phyloP scores from a whole-genome alignment of 2,113 vertebrate species.

The Hippocampus guttulatus region DNA sequence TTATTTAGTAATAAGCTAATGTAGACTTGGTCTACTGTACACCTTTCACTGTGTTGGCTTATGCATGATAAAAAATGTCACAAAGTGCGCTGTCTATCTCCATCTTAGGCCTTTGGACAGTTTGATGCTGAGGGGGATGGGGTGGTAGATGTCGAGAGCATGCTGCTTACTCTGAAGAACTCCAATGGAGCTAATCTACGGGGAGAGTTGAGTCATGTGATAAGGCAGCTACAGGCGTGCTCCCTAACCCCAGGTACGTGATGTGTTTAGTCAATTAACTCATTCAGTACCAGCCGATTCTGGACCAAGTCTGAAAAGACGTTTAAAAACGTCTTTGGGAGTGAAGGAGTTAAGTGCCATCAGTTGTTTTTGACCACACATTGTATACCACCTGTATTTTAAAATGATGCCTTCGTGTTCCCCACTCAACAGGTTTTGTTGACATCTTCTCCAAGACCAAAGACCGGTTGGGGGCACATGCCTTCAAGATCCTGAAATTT shows the following conservation, averaged over 20 bases:
- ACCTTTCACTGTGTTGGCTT: neutral
- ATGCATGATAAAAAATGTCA: neutral
- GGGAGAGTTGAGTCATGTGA: constrained; percentile 91
- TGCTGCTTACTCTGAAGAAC: constrained; percentile 88
- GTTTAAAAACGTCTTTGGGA: too few species aligned
- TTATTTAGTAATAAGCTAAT: neutral
- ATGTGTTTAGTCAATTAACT: constrained; percentile 18
- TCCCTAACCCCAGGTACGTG: constrained; percentile 91
- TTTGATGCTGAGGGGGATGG: constrained; percentile 95
- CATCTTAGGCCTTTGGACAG: constrained; percentile 86
- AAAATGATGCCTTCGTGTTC: neutral
- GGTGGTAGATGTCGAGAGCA: constrained; percentile 88
- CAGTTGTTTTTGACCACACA: constrained; percentile 7
- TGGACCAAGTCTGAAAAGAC: too few species aligned
- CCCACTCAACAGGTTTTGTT: constrained; percentile 80
- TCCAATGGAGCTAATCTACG: constrained; percentile 92
- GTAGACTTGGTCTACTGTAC: neutral
- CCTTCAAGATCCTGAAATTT: constrained; percentile 88
- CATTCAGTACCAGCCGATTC: too few species aligned
- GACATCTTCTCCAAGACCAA: constrained; percentile 96
- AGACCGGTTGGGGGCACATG: constrained; percentile 81
- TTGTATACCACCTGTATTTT: neutral
- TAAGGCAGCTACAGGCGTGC: constrained; percentile 92
- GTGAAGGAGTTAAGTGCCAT: too few species aligned
- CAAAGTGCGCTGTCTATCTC: constrained; percentile 9